Evolutionary conservation across 2,113 vertebrate species (phyloP).

Genomic region (Pseudonaja textilis): DNA sequence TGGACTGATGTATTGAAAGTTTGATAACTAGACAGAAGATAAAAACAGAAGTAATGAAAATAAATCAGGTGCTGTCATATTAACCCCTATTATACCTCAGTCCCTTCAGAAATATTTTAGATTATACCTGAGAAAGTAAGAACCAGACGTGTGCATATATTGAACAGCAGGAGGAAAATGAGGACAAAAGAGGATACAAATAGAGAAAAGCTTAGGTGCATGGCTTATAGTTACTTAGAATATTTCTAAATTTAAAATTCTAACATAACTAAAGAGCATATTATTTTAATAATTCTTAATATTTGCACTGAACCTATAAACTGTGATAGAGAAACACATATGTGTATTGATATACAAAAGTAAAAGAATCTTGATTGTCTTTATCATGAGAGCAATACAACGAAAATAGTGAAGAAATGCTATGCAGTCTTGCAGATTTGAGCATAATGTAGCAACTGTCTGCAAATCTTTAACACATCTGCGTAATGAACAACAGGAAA

Average conservation of each 20-base stretch:
- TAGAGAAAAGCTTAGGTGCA: background rate
- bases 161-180: background rate
- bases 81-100: background rate
- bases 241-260: background rate
- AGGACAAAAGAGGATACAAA: background rate
- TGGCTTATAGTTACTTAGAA: background rate
- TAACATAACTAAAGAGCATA: background rate
- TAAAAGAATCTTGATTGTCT: background rate
- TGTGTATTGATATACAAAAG: background rate
- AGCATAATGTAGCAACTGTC: background rate
- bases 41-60: slow-evolving; percentile 20
- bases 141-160: background rate
- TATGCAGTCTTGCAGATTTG: background rate
- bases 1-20: slow-evolving; percentile 70
- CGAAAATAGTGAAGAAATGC: background rate
- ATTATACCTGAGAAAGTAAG: background rate
- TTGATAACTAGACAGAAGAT: slow-evolving; percentile 69
- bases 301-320: background rate
- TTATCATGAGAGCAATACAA: background rate
- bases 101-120: background rate
- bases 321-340: background rate
- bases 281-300: background rate
- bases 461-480: background rate
- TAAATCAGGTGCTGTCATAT: slow-evolving; percentile 5
- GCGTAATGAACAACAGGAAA: background rate